Conservation (phyloP, 2,113 vertebrate species). For the Xerus inauris region DNA sequence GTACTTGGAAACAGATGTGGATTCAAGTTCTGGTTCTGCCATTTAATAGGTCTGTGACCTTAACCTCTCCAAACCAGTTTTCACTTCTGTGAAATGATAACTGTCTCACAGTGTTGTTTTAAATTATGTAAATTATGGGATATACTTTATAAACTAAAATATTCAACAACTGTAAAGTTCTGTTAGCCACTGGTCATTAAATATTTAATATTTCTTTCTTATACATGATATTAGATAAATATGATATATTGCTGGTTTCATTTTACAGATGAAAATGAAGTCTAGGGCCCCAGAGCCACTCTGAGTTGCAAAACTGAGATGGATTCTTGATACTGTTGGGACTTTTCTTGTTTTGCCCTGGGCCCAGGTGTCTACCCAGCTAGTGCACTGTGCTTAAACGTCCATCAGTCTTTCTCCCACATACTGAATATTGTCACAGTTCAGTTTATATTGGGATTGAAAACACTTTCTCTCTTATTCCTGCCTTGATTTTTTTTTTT, state of each 20-base stretch:
- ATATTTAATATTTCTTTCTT: slow-evolving; percentile 39
- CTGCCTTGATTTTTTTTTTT: not conserved
- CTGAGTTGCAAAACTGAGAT: not conserved
- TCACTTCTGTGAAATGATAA: not conserved
- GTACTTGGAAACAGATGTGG: not conserved
- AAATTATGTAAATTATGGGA: not conserved
- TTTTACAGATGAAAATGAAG: slow-evolving; percentile 25
- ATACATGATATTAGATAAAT: not conserved
- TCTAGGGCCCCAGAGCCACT: not conserved
- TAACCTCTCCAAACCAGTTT: not conserved
- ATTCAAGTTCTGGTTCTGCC: not conserved
- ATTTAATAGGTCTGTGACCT: not conserved
- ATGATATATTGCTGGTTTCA: not conserved
- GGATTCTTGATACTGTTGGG: not conserved
- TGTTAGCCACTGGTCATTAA: slow-evolving; percentile 9
- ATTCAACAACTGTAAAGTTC: not conserved
- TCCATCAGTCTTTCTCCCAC: not conserved
- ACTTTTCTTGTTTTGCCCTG: not conserved
- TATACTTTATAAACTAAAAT: slow-evolving; percentile 31
- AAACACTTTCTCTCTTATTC: not conserved
- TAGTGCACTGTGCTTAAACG: not conserved
- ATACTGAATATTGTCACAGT: slow-evolving; percentile 41
- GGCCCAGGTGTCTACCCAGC: not conserved
- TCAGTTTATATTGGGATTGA: not conserved
- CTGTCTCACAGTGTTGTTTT: not conserved